Base-by-base conservation (phyloP, 1,140 invertebrate species). In the Antheraea mylitta region DNA sequence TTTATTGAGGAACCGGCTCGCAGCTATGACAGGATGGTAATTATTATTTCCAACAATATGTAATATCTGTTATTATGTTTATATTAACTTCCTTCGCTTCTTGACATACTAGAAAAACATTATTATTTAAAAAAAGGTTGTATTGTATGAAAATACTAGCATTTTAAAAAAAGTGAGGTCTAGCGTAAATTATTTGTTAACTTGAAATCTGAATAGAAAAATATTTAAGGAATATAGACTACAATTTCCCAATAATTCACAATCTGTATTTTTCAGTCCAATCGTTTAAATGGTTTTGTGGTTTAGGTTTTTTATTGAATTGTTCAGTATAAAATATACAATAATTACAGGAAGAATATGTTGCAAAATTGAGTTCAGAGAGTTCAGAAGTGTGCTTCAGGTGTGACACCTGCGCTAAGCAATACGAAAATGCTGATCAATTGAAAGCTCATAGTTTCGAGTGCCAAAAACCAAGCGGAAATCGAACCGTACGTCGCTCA, bases 351-450 rank as follows among this genome's bases (percentile, higher is more conserved):
- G 45, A 53, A 16, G 45, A 53, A 53, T n/a, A n/a, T 53, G 13
- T 53, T 13, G 45, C 16, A 16, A 9, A 53, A 53, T 53, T 53
- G 11, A 53, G 45, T 38, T 42, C 37, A 38, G 62, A 67, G 58
- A 66, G 65, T 45, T 53, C 64, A 63, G 70, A 77, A 67, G 53
- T 76, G 3, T 71, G 70, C 62, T 80, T 70, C 18, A 36, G 70
- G 0, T 86, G 87, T 48, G 79, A 77, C 36, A 69, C 59, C 9
- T 87, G 83, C 60, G 71, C 69, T 10, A 79, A 78, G 19, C 74
- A 81, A 45, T 83, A 71, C 58, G 18, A 64, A 2, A 79, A 79
- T 7, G 66, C 72, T 18, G 85, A 86, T 36, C 81, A 85, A 16
- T 36, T 82, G 58, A 79, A 71, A n/a, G 10, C 48, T 8, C 82